These are phyloP conservation scores for Coptotermes formosanus DNA, from an alignment of 1,140 invertebrate genomes.

Conservation along the genomic window DNA sequence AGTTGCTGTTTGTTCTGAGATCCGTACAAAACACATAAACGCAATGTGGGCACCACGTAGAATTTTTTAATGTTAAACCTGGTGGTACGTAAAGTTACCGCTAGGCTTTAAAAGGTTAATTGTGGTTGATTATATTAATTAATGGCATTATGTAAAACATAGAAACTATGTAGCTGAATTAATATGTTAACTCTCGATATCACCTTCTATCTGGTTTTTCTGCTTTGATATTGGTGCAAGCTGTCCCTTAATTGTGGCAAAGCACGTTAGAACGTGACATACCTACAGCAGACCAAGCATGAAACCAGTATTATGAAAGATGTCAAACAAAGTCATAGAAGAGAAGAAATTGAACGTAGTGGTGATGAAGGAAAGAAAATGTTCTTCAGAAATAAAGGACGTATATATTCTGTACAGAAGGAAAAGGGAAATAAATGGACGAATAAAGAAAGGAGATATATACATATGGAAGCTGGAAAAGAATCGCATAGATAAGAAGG, in stretches of 20 bases:
- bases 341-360: background rate
- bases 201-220: too few species aligned
- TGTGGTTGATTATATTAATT: too few species aligned
- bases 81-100: too few species aligned
- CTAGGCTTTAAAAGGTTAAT: too few species aligned
- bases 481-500: background rate
- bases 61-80: too few species aligned
- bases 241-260: background rate
- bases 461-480: background rate
- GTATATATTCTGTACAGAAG: background rate
- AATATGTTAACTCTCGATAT: too few species aligned
- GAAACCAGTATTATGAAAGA: background rate
- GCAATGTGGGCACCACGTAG: too few species aligned
- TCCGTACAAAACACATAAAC: too few species aligned
- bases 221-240: too few species aligned
- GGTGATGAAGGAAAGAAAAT: background rate
- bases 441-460: background rate
- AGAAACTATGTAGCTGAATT: too few species aligned
- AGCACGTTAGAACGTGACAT: background rate
- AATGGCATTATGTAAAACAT: too few species aligned
- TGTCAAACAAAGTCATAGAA: background rate
- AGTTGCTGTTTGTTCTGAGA: too few species aligned
- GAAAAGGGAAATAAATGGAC: background rate
- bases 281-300: background rate
- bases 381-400: background rate